phyloP scores from a whole-genome alignment of 2,888 invertebrate genomes.

The Acheta domesticus region DNA sequence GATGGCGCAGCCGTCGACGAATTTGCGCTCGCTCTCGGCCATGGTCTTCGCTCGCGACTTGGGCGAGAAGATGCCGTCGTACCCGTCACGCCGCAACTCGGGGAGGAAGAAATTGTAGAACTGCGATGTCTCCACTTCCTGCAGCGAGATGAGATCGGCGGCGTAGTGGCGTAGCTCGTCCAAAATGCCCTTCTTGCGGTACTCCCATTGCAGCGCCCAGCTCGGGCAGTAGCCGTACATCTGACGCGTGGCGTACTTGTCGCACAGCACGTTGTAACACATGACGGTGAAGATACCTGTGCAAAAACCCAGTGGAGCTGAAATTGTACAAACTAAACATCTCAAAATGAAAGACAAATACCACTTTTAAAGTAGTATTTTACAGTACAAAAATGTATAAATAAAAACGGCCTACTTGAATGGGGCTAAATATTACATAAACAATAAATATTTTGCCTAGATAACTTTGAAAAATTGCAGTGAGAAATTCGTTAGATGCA shows the following conservation, averaged over 20 bases:
- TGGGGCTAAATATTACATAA: no score
- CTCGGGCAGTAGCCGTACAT: conserved; percentile 99
- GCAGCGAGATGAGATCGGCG: conserved; percentile 93
- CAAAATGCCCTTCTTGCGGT: conserved; percentile 94
- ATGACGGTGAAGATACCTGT: conserved; percentile 96
- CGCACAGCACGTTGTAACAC: conserved; percentile 99
- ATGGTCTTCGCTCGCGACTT: conserved; percentile 98
- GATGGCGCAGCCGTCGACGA: conserved; percentile 98
- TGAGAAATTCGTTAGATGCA: no score
- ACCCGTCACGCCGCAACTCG: conserved; percentile 86
- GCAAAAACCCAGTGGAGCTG: conserved; percentile 40
- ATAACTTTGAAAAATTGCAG: no score
- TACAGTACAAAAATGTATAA: no score
- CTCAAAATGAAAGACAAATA: no score
- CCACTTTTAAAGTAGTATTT: no score
- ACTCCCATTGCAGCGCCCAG: conserved; percentile 99
- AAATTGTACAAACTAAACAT: no score
- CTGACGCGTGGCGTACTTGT: conserved; percentile 97
- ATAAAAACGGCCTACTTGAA: no score
- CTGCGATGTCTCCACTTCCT: conserved; percentile 99
- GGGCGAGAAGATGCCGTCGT: conserved; percentile 94
- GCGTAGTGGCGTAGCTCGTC: conserved; percentile 94
- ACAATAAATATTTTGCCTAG: no score
- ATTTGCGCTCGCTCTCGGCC: conserved; percentile 93
- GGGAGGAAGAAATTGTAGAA: conserved; percentile 96